Base-by-base conservation (phyloP, 1,140 invertebrate genomes). In the Aradophagus sp. region DNA sequence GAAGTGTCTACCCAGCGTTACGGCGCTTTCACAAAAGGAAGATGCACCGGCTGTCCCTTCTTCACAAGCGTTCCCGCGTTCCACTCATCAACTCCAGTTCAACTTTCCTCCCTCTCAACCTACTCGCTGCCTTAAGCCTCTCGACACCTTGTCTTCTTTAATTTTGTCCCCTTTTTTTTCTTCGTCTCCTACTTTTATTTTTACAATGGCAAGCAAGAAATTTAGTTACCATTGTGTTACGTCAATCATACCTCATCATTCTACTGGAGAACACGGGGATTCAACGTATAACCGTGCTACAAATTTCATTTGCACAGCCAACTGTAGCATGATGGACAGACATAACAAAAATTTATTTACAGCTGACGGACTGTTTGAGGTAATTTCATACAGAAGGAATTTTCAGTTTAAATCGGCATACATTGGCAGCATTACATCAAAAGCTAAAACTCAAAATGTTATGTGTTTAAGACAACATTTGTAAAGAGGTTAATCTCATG, bases 1-100 rank as follows among this genome's bases (percentile, higher is more conserved):
- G 75, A 84, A 84, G 79, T 83, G 82, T 81, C 82, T 83, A 84
- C 72, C 79, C 75, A 81, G 78, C 80, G 77, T 73, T 78, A 77
- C 73, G 68, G 74, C 75, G 76, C 74, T 77, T 76, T 68, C 74
- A 79, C 77, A 81, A 79, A 81, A 76, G 67, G 73, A 77, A 79
- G 79, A 77, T 76, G 53, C 73, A 75, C 38, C 62, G 35, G 73
- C 52, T 52, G 73, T 77, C 75, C 73, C 75, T 77, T 77, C 76
- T 76, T 77, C 56, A 53, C 34, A 41, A 62, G 66, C 71, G 52
- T 74, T 59, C 59, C 59, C 63, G 39, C 72, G 52, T 44, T 66
- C 52, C 67, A 73, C 47, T 73, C 70, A 67, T 70, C 75, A n/a
- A n/a, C 75, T 62, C 74, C 77, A 63, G 62, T 58, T 56, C 34